Conservation (phyloP, 2,888 invertebrate genomes). For the Caenorhabditis becei region DNA sequence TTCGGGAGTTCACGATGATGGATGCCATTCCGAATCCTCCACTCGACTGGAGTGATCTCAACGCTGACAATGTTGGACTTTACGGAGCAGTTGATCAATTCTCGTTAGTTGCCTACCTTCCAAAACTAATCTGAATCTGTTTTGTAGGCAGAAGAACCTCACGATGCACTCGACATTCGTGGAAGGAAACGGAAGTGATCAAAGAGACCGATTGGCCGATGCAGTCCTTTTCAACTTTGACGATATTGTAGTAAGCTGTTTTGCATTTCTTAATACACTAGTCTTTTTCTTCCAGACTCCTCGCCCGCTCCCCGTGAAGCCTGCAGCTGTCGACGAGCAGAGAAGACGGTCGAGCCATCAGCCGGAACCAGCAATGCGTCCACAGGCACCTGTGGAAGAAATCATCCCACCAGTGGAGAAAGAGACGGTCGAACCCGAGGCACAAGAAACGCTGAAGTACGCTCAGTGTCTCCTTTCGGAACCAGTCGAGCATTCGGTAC, state of each 20-base stretch:
- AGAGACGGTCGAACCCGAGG: background rate
- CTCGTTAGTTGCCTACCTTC: background rate
- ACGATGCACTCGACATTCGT: conserved; percentile 27
- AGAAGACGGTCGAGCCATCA: background rate
- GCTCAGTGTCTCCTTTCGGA: background rate
- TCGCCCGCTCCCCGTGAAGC: background rate
- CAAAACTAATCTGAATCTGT: background rate
- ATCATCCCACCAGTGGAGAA: background rate
- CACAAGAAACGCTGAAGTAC: background rate
- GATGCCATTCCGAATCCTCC: conserved; percentile 15
- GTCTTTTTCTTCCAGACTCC: background rate
- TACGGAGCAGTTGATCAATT: conserved; percentile 25
- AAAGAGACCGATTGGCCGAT: background rate
- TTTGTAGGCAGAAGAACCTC: conserved; percentile 1
- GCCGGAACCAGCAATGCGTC: background rate
- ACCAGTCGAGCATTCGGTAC: background rate
- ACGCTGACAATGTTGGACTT: conserved; percentile 2
- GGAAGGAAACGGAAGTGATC: conserved; percentile 25
- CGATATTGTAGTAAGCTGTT: background rate
- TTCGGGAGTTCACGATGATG: conserved; percentile 24
- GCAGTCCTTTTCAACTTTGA: conserved; percentile 6
- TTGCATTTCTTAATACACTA: too few species aligned
- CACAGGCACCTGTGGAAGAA: background rate
- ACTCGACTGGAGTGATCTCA: background rate
- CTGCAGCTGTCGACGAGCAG: background rate